Conservation (phyloP, 2,113 vertebrate genomes). For the Callipepla squamata region DNA sequence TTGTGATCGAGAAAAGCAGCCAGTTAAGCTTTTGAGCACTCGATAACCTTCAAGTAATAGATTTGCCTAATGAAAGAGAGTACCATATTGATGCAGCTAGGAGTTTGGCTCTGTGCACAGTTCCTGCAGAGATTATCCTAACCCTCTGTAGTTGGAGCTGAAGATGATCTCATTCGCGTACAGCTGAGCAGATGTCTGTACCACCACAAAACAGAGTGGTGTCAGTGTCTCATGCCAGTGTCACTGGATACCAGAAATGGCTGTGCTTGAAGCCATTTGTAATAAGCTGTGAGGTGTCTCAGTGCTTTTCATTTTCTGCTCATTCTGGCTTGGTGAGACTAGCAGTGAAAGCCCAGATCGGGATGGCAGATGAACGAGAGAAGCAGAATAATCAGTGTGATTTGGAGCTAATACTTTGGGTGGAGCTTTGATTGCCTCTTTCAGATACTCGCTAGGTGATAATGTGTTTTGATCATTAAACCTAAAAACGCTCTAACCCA, state of each 20-base stretch:
- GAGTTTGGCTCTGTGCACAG: not conserved
- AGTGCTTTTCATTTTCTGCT: not conserved
- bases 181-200: not conserved
- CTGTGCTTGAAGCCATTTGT: not conserved
- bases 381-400: not conserved
- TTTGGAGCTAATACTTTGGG: not conserved
- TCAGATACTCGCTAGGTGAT: not conserved
- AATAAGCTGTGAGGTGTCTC: not conserved
- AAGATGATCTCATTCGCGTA: not conserved
- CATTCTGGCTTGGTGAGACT: not conserved
- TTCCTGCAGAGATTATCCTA: not conserved
- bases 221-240: not conserved
- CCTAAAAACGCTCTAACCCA: not conserved
- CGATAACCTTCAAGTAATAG: not conserved
- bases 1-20: not conserved
- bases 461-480: not conserved
- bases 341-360: not conserved
- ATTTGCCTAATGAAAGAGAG: not conserved
- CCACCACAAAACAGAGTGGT: not conserved
- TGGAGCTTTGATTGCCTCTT: not conserved
- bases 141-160: not conserved
- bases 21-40: not conserved
- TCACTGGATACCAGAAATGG: not conserved
- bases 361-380: not conserved
- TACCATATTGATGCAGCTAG: not conserved